phyloP scores from a whole-genome alignment of 1,140 invertebrate species.

The Palaemon carinicauda region DNA sequence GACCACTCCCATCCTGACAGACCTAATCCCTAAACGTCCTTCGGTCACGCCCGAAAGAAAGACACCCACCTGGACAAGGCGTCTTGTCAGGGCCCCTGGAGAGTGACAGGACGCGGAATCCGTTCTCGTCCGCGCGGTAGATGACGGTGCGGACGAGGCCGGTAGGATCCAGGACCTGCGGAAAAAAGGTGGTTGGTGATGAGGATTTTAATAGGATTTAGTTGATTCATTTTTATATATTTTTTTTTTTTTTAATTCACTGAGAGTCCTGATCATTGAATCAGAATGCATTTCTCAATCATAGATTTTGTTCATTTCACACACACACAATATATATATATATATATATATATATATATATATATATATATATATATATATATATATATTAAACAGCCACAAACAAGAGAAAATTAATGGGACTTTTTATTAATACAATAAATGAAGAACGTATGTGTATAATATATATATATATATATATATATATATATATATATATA shows the following conservation, averaged over 20 bases:
- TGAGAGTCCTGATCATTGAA: too few species aligned
- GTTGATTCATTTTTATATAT: not conserved
- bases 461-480: not conserved
- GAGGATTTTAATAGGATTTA: not conserved
- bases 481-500: not conserved
- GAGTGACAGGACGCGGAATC: conserved; percentile 34
- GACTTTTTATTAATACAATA: not conserved
- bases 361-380: not conserved
- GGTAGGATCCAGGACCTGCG: conserved; percentile 41
- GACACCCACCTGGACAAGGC: conserved; percentile 34
- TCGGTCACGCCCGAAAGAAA: too few species aligned
- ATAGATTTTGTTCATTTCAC: not conserved
- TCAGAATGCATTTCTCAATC: not conserved
- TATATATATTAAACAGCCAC: too few species aligned
- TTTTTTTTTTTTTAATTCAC: not conserved
- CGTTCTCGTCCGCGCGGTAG: conserved; percentile 35
- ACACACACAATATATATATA: not conserved
- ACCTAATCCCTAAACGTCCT: too few species aligned
- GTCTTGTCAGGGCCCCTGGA: conserved; percentile 44
- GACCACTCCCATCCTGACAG: too few species aligned
- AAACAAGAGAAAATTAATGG: too few species aligned
- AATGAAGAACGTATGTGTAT: not conserved
- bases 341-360: not conserved
- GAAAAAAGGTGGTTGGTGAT: not conserved
- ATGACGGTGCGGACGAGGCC: conserved; percentile 33